Conservation (phyloP, 2,888 invertebrate genomes). For the Sarcophaga caerulescens region DNA sequence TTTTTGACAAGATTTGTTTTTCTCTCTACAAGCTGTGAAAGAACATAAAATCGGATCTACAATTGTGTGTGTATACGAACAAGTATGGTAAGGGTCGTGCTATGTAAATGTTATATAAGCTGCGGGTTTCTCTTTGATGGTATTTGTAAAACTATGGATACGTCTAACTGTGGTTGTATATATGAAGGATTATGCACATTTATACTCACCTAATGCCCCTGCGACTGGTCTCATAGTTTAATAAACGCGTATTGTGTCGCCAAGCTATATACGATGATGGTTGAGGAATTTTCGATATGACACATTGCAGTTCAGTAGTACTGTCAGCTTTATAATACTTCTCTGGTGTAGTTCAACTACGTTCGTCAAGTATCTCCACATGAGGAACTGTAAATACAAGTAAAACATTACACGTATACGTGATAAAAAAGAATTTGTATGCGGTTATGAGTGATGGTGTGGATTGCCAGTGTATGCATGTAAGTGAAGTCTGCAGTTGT, state of each 20-base stretch:
- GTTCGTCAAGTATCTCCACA: constrained; percentile 90
- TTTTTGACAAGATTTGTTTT: background rate
- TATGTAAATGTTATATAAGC: too few species aligned
- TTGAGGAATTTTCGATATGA: constrained; percentile 90
- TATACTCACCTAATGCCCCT: constrained; percentile 88
- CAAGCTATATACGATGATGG: constrained; percentile 89
- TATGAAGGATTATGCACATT: background rate
- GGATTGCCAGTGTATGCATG: background rate
- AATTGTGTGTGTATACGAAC: too few species aligned
- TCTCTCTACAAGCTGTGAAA: background rate
- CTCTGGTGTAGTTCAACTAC: constrained; percentile 88
- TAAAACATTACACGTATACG: background rate
- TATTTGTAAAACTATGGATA: too few species aligned
- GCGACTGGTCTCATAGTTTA: constrained; percentile 90
- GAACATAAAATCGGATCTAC: too few species aligned
- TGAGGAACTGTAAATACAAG: constrained; percentile 85
- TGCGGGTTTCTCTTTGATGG: too few species aligned
- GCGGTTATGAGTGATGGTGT: background rate
- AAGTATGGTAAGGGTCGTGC: too few species aligned
- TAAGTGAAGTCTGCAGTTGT: background rate
- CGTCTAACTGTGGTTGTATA: too few species aligned
- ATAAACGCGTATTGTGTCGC: constrained; percentile 88
- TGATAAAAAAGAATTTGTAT: background rate
- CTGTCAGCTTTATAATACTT: constrained; percentile 92
- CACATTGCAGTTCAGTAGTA: constrained; percentile 90